Conservation (phyloP, 2,888 invertebrate genomes). For the Leptopterna dolabrata region DNA sequence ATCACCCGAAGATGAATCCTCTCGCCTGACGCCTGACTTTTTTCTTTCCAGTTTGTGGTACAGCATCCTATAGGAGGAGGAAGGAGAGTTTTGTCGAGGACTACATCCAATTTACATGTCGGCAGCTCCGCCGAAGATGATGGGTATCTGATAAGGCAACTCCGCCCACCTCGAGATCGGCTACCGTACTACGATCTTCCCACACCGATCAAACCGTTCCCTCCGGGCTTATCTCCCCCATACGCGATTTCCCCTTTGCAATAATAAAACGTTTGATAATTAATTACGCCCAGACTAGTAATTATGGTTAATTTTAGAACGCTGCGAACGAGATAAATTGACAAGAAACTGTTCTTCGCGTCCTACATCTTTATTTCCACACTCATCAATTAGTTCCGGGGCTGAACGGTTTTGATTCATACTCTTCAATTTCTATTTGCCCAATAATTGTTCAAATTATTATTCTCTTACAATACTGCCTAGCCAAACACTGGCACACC, state of each 20-base stretch:
- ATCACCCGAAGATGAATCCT: background rate
- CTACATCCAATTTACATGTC: slow-evolving; percentile 46
- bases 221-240: background rate
- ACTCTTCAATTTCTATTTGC: background rate
- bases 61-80: background rate
- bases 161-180: slow-evolving; percentile 18
- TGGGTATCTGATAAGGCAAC: slow-evolving; percentile 25
- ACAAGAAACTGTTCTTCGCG: background rate
- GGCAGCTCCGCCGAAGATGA: slow-evolving; percentile 34
- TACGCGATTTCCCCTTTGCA: slow-evolving; percentile 30
- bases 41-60: background rate
- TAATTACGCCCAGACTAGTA: background rate
- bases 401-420: background rate
- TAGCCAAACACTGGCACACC: too few species aligned
- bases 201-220: slow-evolving; percentile 27
- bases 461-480: too few species aligned
- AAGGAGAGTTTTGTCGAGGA: background rate
- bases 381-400: background rate
- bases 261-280: background rate
- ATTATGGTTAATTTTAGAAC: slow-evolving; percentile 9
- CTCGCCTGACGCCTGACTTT: background rate
- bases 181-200: slow-evolving; percentile 40
- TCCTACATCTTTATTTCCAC: background rate
- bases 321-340: background rate
- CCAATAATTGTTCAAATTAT: too few species aligned